Conservation (phyloP, 1,140 invertebrate genomes). For the Phortica variegata region DNA sequence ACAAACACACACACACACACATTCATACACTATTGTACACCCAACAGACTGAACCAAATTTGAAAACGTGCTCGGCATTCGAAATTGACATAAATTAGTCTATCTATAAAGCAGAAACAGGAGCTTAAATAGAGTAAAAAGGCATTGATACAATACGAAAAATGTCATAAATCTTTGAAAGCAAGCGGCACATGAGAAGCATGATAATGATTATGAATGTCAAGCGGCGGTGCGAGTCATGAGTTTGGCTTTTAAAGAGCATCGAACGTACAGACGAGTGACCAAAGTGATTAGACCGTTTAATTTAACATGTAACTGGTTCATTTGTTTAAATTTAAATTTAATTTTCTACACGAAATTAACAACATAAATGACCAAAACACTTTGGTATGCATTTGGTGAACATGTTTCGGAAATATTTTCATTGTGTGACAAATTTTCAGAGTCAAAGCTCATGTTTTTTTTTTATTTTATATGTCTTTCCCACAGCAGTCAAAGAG, state of each 20-base stretch:
- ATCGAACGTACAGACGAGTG: background rate
- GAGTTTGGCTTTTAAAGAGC: slow-evolving; percentile 34
- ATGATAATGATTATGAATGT: slow-evolving; percentile 38
- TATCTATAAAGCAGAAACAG: slow-evolving; percentile 6
- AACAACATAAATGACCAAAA: slow-evolving; percentile 30
- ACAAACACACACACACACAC: slow-evolving; percentile 3
- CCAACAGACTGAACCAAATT: slow-evolving; percentile 43
- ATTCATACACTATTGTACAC: slow-evolving; percentile 13
- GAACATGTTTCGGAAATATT: slow-evolving; percentile 32
- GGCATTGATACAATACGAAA: slow-evolving; percentile 25
- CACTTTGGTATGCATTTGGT: slow-evolving; percentile 29
- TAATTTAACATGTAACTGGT: slow-evolving; percentile 35
- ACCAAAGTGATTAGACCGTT: slow-evolving; percentile 17
- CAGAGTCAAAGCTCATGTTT: no score
- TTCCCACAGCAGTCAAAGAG: no score
- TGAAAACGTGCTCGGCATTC: slow-evolving; percentile 27
- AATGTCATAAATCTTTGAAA: slow-evolving; percentile 40
- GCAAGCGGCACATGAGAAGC: slow-evolving; percentile 19
- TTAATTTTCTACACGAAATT: background rate
- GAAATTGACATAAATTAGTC: slow-evolving; percentile 1
- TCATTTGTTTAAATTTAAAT: slow-evolving; percentile 12
- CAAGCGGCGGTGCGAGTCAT: no score
- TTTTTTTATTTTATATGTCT: no score
- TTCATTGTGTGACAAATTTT: no score
- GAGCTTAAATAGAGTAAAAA: slow-evolving; percentile 2